Evolutionary conservation across 2,797 vertebrate species (phyloP).

Genomic region (Mormyrops attenuatus): DNA sequence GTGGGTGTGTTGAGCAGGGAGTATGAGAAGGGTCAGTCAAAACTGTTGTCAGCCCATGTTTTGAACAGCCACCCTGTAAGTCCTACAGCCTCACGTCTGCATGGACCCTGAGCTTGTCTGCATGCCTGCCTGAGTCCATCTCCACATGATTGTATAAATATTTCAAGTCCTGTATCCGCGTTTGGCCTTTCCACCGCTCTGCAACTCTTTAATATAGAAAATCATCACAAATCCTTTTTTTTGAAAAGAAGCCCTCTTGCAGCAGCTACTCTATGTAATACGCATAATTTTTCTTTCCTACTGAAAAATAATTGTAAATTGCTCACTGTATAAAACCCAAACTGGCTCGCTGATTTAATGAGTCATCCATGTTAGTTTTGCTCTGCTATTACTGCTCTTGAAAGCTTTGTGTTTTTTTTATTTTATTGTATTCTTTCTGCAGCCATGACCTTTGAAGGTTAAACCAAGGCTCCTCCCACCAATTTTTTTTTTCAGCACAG

Average conservation of each 20-base stretch:
- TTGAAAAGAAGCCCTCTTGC: background rate
- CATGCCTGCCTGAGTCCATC: background rate
- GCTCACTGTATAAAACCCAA: background rate
- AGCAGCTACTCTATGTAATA: background rate
- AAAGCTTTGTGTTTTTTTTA: slow-evolving; percentile 18
- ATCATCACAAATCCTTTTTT: background rate
- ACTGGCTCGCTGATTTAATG: background rate
- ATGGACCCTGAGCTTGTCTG: background rate
- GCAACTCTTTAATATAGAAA: background rate
- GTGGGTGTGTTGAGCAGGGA: background rate
- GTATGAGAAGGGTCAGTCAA: background rate
- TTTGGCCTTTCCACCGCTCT: slow-evolving; percentile 21
- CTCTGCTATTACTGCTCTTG: background rate
- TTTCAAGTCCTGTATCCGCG: background rate
- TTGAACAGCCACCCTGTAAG: background rate
- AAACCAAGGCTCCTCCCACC: slow-evolving; percentile 17
- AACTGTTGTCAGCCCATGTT: background rate
- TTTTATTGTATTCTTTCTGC: slow-evolving; percentile 24
- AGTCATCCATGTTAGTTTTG: background rate
- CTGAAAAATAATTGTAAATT: background rate
- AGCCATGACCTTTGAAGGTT: slow-evolving; percentile 18
- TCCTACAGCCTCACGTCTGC: background rate
- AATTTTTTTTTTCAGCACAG: background rate
- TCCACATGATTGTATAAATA: background rate
- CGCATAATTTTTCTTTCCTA: background rate